Evolutionary conservation across 2,113 vertebrate species (phyloP), one percentile per base, ranked within the genome.

Genomic region (Junco hyemalis): DNA sequence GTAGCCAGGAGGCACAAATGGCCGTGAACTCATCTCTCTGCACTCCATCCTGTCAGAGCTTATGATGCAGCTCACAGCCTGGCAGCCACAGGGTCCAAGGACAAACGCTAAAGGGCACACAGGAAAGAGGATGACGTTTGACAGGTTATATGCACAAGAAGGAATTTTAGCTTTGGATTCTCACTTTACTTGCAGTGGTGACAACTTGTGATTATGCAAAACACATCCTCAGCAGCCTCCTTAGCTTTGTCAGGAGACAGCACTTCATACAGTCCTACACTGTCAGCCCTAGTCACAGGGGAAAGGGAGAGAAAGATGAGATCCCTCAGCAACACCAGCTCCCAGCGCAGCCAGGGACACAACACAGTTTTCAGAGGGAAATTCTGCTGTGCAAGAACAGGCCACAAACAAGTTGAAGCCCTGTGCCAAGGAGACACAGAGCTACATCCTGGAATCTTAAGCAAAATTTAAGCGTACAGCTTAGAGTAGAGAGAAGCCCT

Each of bases 1-100:
- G 85, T 54, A 92, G 93, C 96, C n/a, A 38, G 76, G 56, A 81
- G 94, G 86, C 94, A 92, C 2, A 15, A 93, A 92, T 1, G 29
- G 71, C 60, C 2, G 0, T 81, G 86, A 94, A 95, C 60, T 81
- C 81, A 28, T 82, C 76, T 80, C 66, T 70, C 68, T 70, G 29
- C n/a, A 44, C 79, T 76, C 68, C 85, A 74, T 28, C 40, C 90
- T 94, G 92, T 70, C 88, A 93, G 50, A 79, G 59, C 31, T 59
- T 33, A 63, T 59, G 88, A 82, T 86, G 69, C 51, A 74, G 64
- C 94, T 86, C 71, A 51, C 9, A 7, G 86, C 56, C 78, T 4
- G 1, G 47, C 38, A 91, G 88, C 51, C 72, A 64, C 44, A 81
- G 64, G 19, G 57, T 56, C 48, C 80, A 94, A 93, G 86, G 73